These are phyloP conservation scores for Campodea augens DNA, from an alignment of 1,140 invertebrate species.

Conservation along the genomic window DNA sequence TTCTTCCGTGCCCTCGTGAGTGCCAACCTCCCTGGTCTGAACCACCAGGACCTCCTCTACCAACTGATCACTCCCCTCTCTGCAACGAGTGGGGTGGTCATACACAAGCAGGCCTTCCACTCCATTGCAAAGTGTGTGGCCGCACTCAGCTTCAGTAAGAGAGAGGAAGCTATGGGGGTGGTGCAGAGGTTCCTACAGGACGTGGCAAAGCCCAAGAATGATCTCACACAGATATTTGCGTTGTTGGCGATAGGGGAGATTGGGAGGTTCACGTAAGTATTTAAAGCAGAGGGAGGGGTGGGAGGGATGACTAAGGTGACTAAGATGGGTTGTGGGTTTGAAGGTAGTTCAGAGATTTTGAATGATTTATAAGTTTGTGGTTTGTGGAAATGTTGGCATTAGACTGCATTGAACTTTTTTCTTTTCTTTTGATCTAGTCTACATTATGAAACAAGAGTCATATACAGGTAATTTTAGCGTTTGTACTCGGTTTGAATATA, in stretches of 20 bases:
- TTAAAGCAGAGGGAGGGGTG: too few species aligned
- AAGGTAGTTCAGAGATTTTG: too few species aligned
- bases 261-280: constrained; percentile 67
- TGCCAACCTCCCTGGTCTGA: constrained; percentile 54
- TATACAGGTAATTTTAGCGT: too few species aligned
- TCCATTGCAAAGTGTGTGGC: constrained; percentile 90
- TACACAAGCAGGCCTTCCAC: constrained; percentile 71
- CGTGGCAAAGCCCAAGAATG: constrained; percentile 38
- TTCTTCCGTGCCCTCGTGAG: constrained; percentile 77
- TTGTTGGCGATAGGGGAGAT: constrained; percentile 90
- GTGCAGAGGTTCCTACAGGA: constrained; percentile 72
- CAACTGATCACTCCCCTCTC: constrained; percentile 44
- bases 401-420: too few species aligned
- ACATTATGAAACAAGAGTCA: too few species aligned
- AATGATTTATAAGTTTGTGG: too few species aligned
- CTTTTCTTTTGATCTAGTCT: too few species aligned
- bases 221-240: constrained; percentile 77
- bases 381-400: too few species aligned
- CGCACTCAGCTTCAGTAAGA: constrained; percentile 57
- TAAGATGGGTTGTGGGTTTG: too few species aligned
- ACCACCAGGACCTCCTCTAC: constrained; percentile 55
- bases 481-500: too few species aligned
- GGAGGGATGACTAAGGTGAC: too few species aligned
- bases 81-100: too few species aligned
- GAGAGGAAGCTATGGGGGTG: constrained; percentile 49